Conservation (phyloP, 2,113 vertebrate species). For the Hippocampus guttulatus region DNA sequence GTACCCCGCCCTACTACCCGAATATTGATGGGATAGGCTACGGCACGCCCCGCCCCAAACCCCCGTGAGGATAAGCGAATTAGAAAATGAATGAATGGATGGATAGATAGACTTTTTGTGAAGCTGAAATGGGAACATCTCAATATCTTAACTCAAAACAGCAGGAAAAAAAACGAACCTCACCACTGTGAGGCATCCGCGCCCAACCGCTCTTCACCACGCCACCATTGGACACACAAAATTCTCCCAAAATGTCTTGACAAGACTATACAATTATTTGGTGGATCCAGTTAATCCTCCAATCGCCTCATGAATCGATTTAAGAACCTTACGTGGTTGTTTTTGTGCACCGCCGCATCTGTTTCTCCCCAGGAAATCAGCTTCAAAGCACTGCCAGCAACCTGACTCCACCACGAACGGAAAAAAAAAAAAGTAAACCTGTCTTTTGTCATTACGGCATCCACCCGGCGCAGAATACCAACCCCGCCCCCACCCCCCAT, state of each 20-base stretch:
- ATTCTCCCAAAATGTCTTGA: no score
- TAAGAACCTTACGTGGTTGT: neutral
- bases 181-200: no score
- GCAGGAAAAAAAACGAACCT: no score
- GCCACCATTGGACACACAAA: no score
- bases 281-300: neutral
- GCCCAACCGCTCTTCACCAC: no score
- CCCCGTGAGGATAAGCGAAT: no score
- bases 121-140: no score
- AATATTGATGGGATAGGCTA: no score
- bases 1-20: no score
- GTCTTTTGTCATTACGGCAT: conserved; percentile 6
- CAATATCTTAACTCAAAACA: no score
- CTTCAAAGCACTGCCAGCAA: neutral
- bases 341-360: neutral
- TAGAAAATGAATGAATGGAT: neutral
- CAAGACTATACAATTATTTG: neutral
- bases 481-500: neutral
- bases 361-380: neutral
- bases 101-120: no score
- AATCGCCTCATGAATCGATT: neutral
- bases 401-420: neutral
- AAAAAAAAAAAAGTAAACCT: conserved; percentile 1
- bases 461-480: conserved; percentile 5
- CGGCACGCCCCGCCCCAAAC: no score